Evolutionary conservation across 2,888 invertebrate genomes (phyloP).

Genomic region (Myathropa florea): DNA sequence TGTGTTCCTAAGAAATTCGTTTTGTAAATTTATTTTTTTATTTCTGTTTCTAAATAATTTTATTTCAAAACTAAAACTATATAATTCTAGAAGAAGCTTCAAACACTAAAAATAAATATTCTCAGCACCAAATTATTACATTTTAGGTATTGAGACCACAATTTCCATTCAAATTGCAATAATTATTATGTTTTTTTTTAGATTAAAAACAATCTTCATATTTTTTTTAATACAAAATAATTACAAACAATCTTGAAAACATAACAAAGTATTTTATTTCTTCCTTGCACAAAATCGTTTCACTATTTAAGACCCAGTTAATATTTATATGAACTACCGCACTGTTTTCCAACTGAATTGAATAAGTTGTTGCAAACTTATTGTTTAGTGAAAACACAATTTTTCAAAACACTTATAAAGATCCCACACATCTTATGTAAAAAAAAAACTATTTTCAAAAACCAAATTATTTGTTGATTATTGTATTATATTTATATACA

Average conservation of each 20-base stretch:
- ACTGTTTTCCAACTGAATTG: slow-evolving; percentile 54
- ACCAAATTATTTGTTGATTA: slow-evolving; percentile 42
- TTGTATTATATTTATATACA: slow-evolving; percentile 57
- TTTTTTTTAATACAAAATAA: slow-evolving; percentile 2
- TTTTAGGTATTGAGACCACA: slow-evolving; percentile 31
- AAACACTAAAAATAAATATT: not conserved
- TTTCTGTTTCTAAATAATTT: not conserved
- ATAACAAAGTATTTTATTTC: slow-evolving; percentile 6
- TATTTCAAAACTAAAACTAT: not conserved
- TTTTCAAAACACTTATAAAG: slow-evolving; percentile 26
- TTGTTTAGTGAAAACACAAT: slow-evolving; percentile 20
- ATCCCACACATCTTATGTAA: slow-evolving; percentile 24
- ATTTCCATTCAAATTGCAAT: slow-evolving; percentile 32
- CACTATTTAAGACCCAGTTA: slow-evolving; percentile 21
- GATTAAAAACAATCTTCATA: slow-evolving; percentile 26
- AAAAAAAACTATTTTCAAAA: slow-evolving; percentile 3
- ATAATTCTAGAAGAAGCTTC: not conserved
- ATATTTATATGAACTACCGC: slow-evolving; percentile 27
- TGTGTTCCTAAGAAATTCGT: not conserved
- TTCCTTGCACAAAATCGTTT: slow-evolving; percentile 55
- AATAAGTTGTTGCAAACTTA: slow-evolving; percentile 25
- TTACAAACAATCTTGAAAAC: slow-evolving; percentile 7
- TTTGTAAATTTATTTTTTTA: not conserved
- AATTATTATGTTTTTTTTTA: slow-evolving; percentile 44
- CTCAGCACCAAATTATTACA: slow-evolving; percentile 38